These are phyloP conservation scores for Tenebrio molitor DNA, from an alignment of 1,140 invertebrate species.

Conservation along the genomic window DNA sequence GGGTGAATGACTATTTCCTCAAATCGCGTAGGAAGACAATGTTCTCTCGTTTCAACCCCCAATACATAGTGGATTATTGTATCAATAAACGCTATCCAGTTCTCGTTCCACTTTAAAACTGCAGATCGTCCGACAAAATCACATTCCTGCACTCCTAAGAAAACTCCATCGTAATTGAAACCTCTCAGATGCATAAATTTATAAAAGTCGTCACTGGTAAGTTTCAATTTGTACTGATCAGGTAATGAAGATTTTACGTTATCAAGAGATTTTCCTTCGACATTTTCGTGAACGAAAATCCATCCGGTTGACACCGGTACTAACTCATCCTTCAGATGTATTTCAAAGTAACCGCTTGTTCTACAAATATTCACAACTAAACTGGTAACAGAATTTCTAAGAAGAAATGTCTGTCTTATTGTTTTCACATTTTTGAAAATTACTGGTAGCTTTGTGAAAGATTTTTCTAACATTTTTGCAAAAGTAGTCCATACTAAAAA, in stretches of 20 bases:
- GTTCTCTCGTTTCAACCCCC: neutral
- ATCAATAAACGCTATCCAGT: conserved; percentile 46
- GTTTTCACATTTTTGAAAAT: conserved; percentile 79
- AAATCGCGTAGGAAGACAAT: conserved; percentile 27
- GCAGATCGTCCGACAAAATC: conserved; percentile 29
- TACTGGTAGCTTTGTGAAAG: conserved; percentile 74
- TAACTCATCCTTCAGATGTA: conserved; percentile 5
- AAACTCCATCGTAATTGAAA: conserved; percentile 36
- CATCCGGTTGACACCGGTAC: neutral
- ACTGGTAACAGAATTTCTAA: conserved; percentile 70
- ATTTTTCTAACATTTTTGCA: conserved; percentile 71
- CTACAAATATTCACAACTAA: conserved; percentile 77
- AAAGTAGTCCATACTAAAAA: conserved; percentile 81
- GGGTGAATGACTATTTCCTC: conserved; percentile 45
- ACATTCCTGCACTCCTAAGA: neutral
- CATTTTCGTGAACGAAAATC: neutral
- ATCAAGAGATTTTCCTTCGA: neutral
- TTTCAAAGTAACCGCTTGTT: conserved; percentile 52
- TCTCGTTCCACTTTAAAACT: conserved; percentile 42
- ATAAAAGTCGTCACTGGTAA: conserved; percentile 41
- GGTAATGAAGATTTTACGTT: conserved; percentile 65
- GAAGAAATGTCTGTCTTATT: conserved; percentile 76
- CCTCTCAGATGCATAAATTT: conserved; percentile 43
- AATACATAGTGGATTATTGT: conserved; percentile 36
- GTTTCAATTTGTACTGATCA: neutral